These are phyloP conservation scores for Geotrypetes seraphini DNA, from an alignment of 2,797 vertebrate genomes.

Conservation along the genomic window DNA sequence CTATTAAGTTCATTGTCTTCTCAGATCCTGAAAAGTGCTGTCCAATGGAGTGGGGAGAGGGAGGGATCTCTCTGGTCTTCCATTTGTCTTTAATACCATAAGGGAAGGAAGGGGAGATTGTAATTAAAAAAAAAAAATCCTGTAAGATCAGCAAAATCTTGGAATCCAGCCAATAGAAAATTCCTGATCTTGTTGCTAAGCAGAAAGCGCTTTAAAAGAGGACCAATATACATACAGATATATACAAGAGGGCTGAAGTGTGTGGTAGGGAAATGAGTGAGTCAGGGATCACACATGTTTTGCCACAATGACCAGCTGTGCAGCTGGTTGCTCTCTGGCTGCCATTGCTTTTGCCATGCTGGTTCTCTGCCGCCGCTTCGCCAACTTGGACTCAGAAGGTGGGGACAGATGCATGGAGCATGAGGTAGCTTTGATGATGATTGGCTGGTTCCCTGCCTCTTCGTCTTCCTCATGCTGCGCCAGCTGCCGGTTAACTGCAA, in stretches of 20 bases:
- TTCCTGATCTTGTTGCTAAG: slow-evolving; percentile 29
- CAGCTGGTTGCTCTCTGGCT: slow-evolving; percentile 64
- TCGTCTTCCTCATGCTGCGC: slow-evolving; percentile 76
- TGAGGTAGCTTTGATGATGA: slow-evolving; percentile 74
- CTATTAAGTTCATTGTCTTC: too few relatives aligned
- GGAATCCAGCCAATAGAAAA: slow-evolving; percentile 35
- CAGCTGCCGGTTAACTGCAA: slow-evolving; percentile 90
- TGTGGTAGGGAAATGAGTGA: slow-evolving; percentile 13
- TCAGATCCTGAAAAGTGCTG: too few relatives aligned
- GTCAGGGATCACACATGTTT: slow-evolving; percentile 67
- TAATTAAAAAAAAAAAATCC: slow-evolving; percentile 15
- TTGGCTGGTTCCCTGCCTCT: slow-evolving; percentile 65
- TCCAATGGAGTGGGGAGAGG: too few relatives aligned
- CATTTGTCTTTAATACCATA: too few relatives aligned
- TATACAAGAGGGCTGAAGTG: neutral
- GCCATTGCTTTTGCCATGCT: slow-evolving; percentile 69
- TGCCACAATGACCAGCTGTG: slow-evolving; percentile 80
- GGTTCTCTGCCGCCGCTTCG: slow-evolving; percentile 73
- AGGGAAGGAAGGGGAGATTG: too few relatives aligned
- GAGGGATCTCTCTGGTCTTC: too few relatives aligned
- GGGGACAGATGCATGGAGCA: slow-evolving; percentile 83
- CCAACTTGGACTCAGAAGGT: slow-evolving; percentile 83
- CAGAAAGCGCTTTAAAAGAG: slow-evolving; percentile 17
- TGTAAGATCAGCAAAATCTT: slow-evolving; percentile 32
- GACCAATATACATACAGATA: neutral